phyloP scores from a whole-genome alignment of 1,140 invertebrate genomes.

The Monomorium pharaonis region DNA sequence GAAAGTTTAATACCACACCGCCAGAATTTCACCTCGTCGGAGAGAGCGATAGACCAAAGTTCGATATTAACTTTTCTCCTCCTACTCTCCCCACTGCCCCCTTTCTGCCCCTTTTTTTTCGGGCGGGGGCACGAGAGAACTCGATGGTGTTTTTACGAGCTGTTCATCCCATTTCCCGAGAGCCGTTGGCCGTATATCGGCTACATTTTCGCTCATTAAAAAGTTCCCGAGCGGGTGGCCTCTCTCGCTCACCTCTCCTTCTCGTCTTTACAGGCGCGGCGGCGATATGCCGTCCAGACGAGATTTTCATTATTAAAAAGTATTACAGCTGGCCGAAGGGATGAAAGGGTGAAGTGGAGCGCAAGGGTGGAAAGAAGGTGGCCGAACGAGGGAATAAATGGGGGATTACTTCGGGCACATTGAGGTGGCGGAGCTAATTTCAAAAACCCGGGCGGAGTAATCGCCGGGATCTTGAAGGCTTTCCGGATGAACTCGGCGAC shows the following conservation, averaged over 20 bases:
- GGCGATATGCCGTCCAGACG: conserved; percentile 10
- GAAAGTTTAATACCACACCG: conserved; percentile 53
- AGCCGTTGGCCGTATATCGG: conserved; percentile 51
- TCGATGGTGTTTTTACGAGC: conserved; percentile 60
- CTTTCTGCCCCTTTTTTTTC: neutral
- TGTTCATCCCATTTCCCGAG: conserved; percentile 52
- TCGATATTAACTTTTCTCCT: conserved; percentile 61
- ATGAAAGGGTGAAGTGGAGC: neutral
- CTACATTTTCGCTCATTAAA: conserved; percentile 73
- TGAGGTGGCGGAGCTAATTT: conserved; percentile 63
- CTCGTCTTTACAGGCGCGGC: conserved; percentile 33
- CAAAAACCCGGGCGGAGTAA: conserved; percentile 52
- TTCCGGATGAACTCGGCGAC: conserved; percentile 44
- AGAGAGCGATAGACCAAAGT: conserved; percentile 53
- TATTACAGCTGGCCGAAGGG: conserved; percentile 63
- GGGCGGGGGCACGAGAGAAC: neutral
- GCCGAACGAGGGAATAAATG: conserved; percentile 60
- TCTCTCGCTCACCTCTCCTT: conserved; percentile 6
- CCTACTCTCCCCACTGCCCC: neutral
- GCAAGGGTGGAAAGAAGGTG: neutral
- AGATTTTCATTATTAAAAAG: conserved; percentile 76
- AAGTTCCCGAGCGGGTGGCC: conserved; percentile 59
- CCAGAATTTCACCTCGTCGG: conserved; percentile 47
- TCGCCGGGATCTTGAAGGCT: conserved; percentile 46
- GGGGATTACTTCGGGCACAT: conserved; percentile 57